Base-by-base conservation (phyloP, 2,888 invertebrate genomes). In the Apodemia hepburni region DNA sequence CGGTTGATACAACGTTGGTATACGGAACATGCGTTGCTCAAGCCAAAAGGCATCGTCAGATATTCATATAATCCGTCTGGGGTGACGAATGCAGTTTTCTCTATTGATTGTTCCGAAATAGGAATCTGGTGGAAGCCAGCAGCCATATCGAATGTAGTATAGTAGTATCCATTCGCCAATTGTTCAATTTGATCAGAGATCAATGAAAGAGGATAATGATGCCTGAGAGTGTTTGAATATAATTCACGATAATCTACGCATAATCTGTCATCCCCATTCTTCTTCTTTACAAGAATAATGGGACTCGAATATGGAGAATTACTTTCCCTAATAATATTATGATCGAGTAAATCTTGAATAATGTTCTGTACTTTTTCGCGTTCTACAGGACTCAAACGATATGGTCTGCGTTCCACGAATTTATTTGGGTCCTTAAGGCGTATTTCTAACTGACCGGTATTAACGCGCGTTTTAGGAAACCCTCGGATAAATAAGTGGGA, bases 41-140 rank as follows among this genome's bases (percentile, higher is more conserved):
- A 38, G 0, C 74, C 73, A 65, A 73, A 75, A 0, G 76, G 75
- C 75, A 76, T 75, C 0, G 71, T 69, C 0, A 69, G 2, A 35
- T 73, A 76, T 47, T 78, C 75, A 22, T 63, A 77, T 0, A 70
- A 47, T 0, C 75, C 77, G n/a, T 75, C 75, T 0, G 73, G 73
- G 1, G 74, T 76, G 0, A 73, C 67, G 42, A 74, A 75, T 0
- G 75, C 71, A 0, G 76, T 75, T 11, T 73, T 73, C n/a, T 75
- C 74, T 1, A 75, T 72, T 0, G 72, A 74, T 0, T 22, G 27
- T 0, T 61, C 64, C 0, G 65, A 8, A 3, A 76, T 65, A 0
- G 70, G 72, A 0, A 77, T 76, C 29, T 75, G 74, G 35, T 73
- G 71, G 18, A 73, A 73, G 0, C 72, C 73, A 0, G 72, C 61